These are phyloP conservation scores for Graptemys geographica DNA, from an alignment of 2,797 vertebrate genomes.

Conservation along the genomic window DNA sequence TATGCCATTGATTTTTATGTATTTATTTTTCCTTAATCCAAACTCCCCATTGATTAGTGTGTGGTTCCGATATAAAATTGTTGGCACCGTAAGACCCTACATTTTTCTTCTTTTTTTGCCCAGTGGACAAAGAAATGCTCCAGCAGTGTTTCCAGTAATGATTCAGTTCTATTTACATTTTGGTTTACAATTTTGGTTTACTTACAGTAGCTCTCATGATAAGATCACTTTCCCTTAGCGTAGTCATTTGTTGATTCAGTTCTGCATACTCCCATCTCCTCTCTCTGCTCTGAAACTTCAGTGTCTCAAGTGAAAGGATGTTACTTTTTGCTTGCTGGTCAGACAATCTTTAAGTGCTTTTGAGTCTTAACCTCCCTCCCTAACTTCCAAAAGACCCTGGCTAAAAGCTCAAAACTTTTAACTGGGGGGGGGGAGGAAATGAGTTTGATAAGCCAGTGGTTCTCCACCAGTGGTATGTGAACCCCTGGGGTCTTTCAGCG, in stretches of 20 bases:
- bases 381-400: rapidly evolving
- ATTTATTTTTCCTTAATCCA: background rate
- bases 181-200: slow-evolving; percentile 32
- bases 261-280: background rate
- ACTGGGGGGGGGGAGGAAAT: background rate
- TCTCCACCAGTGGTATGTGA: no score
- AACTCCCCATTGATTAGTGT: slow-evolving; percentile 25
- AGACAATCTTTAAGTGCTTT: background rate
- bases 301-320: background rate
- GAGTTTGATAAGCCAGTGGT: background rate
- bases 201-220: slow-evolving; percentile 53
- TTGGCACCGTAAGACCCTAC: background rate
- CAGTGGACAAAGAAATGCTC: background rate
- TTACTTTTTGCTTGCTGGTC: background rate
- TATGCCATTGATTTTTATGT: background rate
- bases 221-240: slow-evolving; percentile 51
- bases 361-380: background rate
- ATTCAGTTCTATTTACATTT: slow-evolving; percentile 38
- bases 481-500: no score
- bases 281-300: background rate
- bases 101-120: slow-evolving; percentile 7
- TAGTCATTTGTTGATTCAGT: rapidly evolving
- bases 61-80: background rate
- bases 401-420: background rate
- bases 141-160: slow-evolving; percentile 20